These are phyloP conservation scores for Elephantulus edwardii DNA, from an alignment of 2,113 vertebrate genomes.

Conservation along the genomic window DNA sequence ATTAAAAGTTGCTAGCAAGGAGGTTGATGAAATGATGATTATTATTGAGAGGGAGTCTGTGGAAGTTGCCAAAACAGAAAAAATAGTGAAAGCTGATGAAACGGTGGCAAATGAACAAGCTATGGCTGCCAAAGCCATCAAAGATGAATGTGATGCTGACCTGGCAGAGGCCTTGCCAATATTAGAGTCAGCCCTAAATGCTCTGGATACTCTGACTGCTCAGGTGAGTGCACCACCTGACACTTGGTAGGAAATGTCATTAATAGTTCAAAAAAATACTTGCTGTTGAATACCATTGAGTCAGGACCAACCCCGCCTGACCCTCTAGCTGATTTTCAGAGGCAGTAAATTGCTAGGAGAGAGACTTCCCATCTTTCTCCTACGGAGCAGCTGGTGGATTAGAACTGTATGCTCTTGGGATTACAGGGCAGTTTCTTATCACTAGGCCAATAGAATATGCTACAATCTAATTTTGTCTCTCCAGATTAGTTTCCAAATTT, in stretches of 20 bases:
- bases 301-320: no score
- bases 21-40: slow-evolving; percentile 92
- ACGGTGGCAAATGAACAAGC: slow-evolving; percentile 90
- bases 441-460: no score
- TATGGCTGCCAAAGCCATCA: slow-evolving; percentile 93
- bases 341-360: no score
- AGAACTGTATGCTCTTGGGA: no score
- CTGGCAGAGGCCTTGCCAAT: slow-evolving; percentile 90
- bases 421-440: no score
- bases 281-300: no score
- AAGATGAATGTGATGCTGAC: slow-evolving; percentile 94
- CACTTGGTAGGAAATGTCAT: fast-evolving
- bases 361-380: no score
- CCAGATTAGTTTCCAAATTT: neutral
- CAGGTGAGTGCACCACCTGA: slow-evolving; percentile 81
- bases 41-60: slow-evolving; percentile 91
- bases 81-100: slow-evolving; percentile 92
- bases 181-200: slow-evolving; percentile 88
- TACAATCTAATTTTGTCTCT: neutral
- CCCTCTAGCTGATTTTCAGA: no score
- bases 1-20: slow-evolving; percentile 88
- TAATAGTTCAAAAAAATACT: neutral
- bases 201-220: slow-evolving; percentile 90
- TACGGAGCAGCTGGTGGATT: no score
- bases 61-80: slow-evolving; percentile 91